Evolutionary conservation across 2,888 invertebrate species (phyloP).

Genomic region (Exocentrus adspersus): DNA sequence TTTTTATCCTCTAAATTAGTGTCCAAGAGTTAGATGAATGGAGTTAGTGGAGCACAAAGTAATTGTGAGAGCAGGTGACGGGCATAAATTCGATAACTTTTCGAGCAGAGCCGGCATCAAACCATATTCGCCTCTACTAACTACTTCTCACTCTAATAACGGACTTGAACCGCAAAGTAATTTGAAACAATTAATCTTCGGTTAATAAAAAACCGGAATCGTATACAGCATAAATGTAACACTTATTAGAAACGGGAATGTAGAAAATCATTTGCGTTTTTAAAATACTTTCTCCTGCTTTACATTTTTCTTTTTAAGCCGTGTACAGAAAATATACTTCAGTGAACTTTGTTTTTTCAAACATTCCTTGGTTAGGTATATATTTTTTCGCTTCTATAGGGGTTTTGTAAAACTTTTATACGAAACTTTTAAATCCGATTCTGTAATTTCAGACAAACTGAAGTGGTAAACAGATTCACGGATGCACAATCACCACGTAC

Average conservation of each 20-base stretch:
- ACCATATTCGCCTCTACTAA: not conserved
- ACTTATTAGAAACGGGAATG: no score
- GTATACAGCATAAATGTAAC: no score
- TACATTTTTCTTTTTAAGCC: not conserved
- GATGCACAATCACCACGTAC: slow-evolving; percentile 46
- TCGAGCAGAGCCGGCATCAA: slow-evolving; percentile 32
- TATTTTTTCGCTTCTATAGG: no score
- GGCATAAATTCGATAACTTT: slow-evolving; percentile 51
- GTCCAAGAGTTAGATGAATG: slow-evolving; percentile 49
- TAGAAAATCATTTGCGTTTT: no score
- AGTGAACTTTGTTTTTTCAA: no score
- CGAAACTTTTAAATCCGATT: slow-evolving; percentile 1
- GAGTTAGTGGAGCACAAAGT: slow-evolving; percentile 64
- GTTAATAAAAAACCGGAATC: no score
- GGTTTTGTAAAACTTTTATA: no score
- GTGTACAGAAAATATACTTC: not conserved
- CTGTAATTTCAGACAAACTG: slow-evolving; percentile 40
- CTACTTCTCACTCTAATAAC: not conserved
- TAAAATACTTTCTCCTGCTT: no score
- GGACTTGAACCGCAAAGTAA: not conserved
- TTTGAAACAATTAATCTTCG: not conserved
- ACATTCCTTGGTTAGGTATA: no score
- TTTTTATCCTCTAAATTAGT: slow-evolving; percentile 48
- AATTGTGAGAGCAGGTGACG: slow-evolving; percentile 59
- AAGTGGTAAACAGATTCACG: slow-evolving; percentile 36